Percentiles rank a stretch among this genome's conserved stretches.
phyloP scores from a whole-genome alignment of 1,140 invertebrate genomes.

The Gryllus bimaculatus region DNA sequence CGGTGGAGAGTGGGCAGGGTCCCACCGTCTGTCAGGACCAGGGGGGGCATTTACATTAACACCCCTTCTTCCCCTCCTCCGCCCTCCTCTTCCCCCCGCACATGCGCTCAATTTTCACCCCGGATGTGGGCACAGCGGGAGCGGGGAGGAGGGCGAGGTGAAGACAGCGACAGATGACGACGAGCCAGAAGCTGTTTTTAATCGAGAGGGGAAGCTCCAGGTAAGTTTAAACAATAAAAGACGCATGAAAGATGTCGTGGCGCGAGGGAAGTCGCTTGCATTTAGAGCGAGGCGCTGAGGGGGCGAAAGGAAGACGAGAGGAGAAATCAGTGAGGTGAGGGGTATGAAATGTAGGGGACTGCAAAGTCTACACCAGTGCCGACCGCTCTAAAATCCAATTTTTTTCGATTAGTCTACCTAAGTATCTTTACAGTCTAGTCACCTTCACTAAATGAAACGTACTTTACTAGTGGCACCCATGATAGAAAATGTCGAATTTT shows the following conservation, averaged over 20 bases:
- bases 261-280: background rate
- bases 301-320: no score
- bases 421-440: no score
- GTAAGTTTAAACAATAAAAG: background rate
- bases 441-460: no score
- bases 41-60: background rate
- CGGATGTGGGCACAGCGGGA: no score
- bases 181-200: constrained; percentile 3
- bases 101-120: background rate
- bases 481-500: no score
- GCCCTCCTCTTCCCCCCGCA: background rate
- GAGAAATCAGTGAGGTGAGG: no score
- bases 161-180: background rate
- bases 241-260: background rate
- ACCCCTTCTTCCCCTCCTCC: background rate
- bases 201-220: background rate
- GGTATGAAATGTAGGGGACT: no score
- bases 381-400: no score
- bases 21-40: background rate
- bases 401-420: no score
- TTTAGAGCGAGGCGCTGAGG: background rate
- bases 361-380: no score
- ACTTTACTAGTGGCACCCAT: no score
- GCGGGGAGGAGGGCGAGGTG: background rate
- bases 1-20: no score